Base-by-base conservation (phyloP, 1,140 invertebrate genomes). In the Drosophila parabipectinata region DNA sequence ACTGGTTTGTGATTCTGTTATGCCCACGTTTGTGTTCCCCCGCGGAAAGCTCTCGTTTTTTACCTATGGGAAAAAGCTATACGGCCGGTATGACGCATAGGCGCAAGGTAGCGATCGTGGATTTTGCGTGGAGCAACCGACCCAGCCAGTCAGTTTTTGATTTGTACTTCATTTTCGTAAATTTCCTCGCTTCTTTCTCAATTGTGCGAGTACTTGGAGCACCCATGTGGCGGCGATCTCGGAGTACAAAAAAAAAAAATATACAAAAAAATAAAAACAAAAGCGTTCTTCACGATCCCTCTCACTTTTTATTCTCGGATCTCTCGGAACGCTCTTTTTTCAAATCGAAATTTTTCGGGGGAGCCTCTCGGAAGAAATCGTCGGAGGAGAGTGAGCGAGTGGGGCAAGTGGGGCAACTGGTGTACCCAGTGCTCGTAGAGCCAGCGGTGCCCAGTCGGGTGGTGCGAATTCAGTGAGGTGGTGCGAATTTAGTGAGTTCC, bases 401-500 rank as follows among this genome's bases (percentile, higher is more conserved):
- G 64, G 8, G 48, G 63, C 48, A 55, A 63, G 54, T 71, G 56
- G 30, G 51, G 47, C 39, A 50, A 58, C 47, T 39, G 50, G 45
- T 57, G 62, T 18, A 37, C 34, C 34, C 34, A 37, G 34, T 69
- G 62, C n/a, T 41, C 50, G 61, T 39, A 51, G 59, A 21, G 26
- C 53, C 62, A 58, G 48, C 64, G 73, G 55, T 10, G 39, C n/a
- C 26, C 26, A 28, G 26, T 28, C 26, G 12, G 14, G 39, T 41
- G 39, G 39, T 41, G 39, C 39, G 39, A 41, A n/a, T 14, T n/a
- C 12, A 41, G 12, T 10, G 39, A n/a, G 12, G 41, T 53, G 63
- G 68, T 63, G 66, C 51, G 60, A 32, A 30, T 71, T 87, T 55
- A 85, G 82, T 85, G 84, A 80, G 82, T 85, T 61, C 77, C 78